A percentile compares a stretch with the other conserved stretches of the same genome.
Evolutionary conservation across 2,113 vertebrate genomes (phyloP).

Genomic region (Solea senegalensis): DNA sequence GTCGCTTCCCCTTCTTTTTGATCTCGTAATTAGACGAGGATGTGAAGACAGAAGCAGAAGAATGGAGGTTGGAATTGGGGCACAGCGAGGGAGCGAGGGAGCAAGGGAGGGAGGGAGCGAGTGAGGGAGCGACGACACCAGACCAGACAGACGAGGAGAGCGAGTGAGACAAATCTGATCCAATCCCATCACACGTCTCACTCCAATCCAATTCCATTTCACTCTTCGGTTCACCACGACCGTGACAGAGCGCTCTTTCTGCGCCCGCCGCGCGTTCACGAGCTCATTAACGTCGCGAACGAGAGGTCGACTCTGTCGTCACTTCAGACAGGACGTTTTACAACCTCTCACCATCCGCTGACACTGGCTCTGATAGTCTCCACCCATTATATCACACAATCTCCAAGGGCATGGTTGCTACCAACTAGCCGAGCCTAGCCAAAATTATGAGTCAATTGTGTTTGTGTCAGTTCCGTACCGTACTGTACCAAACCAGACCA

Average conservation of each 20-base stretch:
- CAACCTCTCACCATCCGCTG: no score
- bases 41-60: slow-evolving; percentile 8
- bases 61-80: slow-evolving; percentile 12
- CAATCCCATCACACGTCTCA: slow-evolving; percentile 20
- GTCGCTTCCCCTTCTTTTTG: slow-evolving; percentile 55
- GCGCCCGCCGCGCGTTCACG: not conserved
- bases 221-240: slow-evolving; percentile 21
- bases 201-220: slow-evolving; percentile 49
- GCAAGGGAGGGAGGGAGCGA: slow-evolving; percentile 29
- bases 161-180: slow-evolving; percentile 16
- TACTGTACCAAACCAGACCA: no score
- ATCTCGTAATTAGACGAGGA: slow-evolving; percentile 43
- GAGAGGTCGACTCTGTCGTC: no score
- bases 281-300: slow-evolving; percentile 3
- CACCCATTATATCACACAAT: no score
- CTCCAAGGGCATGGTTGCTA: no score
- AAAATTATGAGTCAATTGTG: no score
- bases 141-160: not conserved
- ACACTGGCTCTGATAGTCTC: no score
- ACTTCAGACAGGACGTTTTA: no score
- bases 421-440: no score
- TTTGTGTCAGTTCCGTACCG: no score
- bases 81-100: slow-evolving; percentile 8
- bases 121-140: not conserved
- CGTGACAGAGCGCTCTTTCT: slow-evolving; percentile 14